A percentile compares a stretch with the other conserved stretches of the same genome.
Evolutionary conservation across 2,113 vertebrate genomes (phyloP).

Genomic region (Apteryx owenii): DNA sequence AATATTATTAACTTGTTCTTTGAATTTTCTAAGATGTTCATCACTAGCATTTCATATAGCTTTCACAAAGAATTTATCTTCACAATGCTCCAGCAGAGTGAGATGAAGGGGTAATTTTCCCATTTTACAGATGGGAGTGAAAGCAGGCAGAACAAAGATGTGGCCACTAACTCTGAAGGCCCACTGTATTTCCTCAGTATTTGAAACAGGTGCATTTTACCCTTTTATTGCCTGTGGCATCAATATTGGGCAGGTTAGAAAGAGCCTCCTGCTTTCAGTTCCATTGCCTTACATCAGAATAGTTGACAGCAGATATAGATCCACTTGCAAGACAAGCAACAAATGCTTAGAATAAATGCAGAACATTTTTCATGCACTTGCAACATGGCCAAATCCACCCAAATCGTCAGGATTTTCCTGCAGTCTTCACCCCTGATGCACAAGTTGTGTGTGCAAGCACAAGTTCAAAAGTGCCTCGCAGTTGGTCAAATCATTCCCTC

Average conservation of each 20-base stretch:
- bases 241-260: background rate
- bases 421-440: background rate
- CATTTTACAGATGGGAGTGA: background rate
- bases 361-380: background rate
- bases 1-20: background rate
- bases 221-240: background rate
- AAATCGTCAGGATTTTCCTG: background rate
- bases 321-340: background rate
- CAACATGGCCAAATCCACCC: background rate
- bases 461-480: background rate
- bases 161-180: background rate
- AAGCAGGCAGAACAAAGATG: background rate
- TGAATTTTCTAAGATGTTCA: background rate
- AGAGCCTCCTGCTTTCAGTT: background rate
- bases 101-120: background rate
- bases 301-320: background rate
- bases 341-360: background rate
- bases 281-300: background rate
- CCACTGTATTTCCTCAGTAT: background rate
- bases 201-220: background rate
- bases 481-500: background rate
- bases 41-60: background rate
- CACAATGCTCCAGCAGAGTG: background rate
- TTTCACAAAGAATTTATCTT: background rate
- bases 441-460: background rate